Conservation (phyloP, 2,888 invertebrate species). For the Brenthis daphne region DNA sequence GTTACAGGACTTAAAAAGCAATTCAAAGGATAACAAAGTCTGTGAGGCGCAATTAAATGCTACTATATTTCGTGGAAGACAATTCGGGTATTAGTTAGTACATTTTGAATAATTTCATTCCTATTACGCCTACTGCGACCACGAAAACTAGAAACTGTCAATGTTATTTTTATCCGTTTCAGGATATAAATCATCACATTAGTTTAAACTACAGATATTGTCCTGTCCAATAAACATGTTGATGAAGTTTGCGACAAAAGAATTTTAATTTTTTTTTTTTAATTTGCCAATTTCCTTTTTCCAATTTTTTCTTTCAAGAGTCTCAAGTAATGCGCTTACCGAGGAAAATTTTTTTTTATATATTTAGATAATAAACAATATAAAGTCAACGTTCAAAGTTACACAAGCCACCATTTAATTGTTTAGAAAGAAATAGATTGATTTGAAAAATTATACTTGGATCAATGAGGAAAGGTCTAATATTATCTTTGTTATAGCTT, state of each 20-base stretch:
- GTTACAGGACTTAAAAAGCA: slow-evolving; percentile 39
- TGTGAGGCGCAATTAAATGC: slow-evolving; percentile 58
- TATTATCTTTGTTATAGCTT: background rate
- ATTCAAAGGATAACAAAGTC: slow-evolving; percentile 56
- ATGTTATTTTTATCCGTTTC: too few relatives aligned
- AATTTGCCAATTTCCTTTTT: too few relatives aligned
- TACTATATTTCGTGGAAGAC: slow-evolving; percentile 63
- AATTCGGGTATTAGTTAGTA: slow-evolving; percentile 53
- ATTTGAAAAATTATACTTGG: slow-evolving; percentile 41
- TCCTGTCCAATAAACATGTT: too few relatives aligned
- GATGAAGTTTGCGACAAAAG: too few relatives aligned
- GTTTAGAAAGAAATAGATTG: slow-evolving; percentile 41
- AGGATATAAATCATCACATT: too few relatives aligned
- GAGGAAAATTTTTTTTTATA: too few relatives aligned
- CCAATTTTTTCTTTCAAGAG: too few relatives aligned
- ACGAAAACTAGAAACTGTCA: slow-evolving; percentile 6
- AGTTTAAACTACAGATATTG: too few relatives aligned
- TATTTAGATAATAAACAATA: too few relatives aligned
- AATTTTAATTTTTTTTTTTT: too few relatives aligned
- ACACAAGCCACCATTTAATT: slow-evolving; percentile 29
- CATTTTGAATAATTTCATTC: slow-evolving; percentile 53
- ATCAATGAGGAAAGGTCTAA: background rate
- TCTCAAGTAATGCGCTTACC: too few relatives aligned
- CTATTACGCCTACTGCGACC: slow-evolving; percentile 24
- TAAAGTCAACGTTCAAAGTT: slow-evolving; percentile 19